Conservation (phyloP, 2,797 vertebrate genomes). For the Scleropages formosus region DNA sequence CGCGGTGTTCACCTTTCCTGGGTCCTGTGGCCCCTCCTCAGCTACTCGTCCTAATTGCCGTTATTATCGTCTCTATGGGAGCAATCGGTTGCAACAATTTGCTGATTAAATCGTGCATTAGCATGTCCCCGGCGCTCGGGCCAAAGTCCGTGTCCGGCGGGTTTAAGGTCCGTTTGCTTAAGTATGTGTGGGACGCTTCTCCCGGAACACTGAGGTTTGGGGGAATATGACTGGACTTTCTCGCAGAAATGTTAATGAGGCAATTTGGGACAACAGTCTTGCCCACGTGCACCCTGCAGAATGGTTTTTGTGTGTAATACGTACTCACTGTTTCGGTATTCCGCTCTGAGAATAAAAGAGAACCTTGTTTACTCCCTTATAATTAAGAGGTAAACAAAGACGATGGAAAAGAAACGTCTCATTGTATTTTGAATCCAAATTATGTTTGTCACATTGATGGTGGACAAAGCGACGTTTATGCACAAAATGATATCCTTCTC, state of each 20-base stretch:
- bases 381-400: too few species aligned
- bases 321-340: too few species aligned
- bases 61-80: slow-evolving; percentile 74
- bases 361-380: too few species aligned
- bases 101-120: slow-evolving; percentile 70
- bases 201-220: too few species aligned
- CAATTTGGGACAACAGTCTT: not conserved
- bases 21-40: slow-evolving; percentile 58
- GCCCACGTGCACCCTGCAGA: not conserved
- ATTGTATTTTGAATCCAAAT: too few species aligned
- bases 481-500: too few species aligned
- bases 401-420: too few species aligned
- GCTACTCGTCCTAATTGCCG: slow-evolving; percentile 69
- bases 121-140: slow-evolving; percentile 57
- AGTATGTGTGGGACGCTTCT: not conserved
- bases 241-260: not conserved
- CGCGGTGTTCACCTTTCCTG: slow-evolving; percentile 45
- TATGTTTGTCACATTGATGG: too few species aligned
- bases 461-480: too few species aligned
- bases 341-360: too few species aligned
- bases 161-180: not conserved
- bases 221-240: not conserved
- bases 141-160: not conserved
- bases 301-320: too few species aligned
- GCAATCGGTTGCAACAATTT: slow-evolving; percentile 71